These are phyloP conservation scores for Dendrocopos noguchii DNA, from an alignment of 2,113 vertebrate genomes.

Conservation along the genomic window DNA sequence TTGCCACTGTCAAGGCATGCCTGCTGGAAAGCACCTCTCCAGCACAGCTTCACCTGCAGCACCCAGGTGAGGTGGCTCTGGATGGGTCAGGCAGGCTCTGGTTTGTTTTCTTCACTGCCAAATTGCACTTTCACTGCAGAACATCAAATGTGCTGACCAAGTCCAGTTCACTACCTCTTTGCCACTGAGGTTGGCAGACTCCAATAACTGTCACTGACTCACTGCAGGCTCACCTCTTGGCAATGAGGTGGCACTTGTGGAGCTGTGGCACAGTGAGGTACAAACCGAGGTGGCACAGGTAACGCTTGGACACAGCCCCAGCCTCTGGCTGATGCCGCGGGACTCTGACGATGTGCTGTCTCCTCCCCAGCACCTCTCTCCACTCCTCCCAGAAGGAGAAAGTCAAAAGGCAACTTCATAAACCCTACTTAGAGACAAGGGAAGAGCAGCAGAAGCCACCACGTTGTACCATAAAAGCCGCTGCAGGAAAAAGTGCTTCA, in stretches of 20 bases:
- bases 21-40: background rate
- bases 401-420: background rate
- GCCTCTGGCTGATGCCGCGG: background rate
- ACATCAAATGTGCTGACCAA: background rate
- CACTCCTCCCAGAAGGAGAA: background rate
- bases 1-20: background rate
- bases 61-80: accelerated
- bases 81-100: background rate
- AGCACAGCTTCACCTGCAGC: background rate
- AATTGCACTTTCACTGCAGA: background rate
- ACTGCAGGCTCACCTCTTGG: accelerated
- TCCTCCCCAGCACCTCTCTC: background rate
- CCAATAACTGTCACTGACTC: accelerated
- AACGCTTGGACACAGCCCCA: background rate
- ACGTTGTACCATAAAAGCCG: background rate
- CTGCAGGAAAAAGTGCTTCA: background rate
- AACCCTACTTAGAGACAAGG: background rate
- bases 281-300: accelerated
- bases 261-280: background rate
- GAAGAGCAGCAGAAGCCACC: background rate
- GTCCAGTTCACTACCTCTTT: background rate
- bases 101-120: background rate
- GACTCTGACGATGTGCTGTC: background rate
- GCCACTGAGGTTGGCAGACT: accelerated
- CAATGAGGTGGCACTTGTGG: background rate